These are phyloP conservation scores for Hylyphantes graminicola DNA, from an alignment of 1,140 invertebrate species.

Conservation along the genomic window DNA sequence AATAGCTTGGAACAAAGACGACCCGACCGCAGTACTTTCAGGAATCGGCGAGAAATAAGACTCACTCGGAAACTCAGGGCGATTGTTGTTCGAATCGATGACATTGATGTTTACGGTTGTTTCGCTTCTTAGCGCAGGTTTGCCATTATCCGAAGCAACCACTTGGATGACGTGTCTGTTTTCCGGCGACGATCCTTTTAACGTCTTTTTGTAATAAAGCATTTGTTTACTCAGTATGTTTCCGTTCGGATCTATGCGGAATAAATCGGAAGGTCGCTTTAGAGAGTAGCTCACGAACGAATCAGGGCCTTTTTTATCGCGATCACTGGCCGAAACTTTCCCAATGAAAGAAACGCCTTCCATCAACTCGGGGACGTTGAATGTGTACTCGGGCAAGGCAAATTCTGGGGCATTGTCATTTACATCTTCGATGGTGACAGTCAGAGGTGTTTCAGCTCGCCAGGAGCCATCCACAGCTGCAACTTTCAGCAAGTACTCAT, in stretches of 20 bases:
- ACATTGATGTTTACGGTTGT: slow-evolving; percentile 86
- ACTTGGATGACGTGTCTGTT: slow-evolving; percentile 88
- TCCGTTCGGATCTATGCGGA: slow-evolving; percentile 89
- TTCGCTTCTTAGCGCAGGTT: slow-evolving; percentile 88
- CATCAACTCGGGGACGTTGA: slow-evolving; percentile 89
- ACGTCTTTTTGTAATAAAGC: slow-evolving; percentile 72
- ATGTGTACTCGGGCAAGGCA: slow-evolving; percentile 85
- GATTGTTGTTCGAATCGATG: slow-evolving; percentile 89
- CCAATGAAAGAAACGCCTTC: slow-evolving; percentile 83
- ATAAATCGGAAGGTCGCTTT: slow-evolving; percentile 89
- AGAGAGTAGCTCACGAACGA: slow-evolving; percentile 92
- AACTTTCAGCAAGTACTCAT: slow-evolving; percentile 90
- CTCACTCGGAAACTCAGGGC: slow-evolving; percentile 80
- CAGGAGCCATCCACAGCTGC: slow-evolving; percentile 88
- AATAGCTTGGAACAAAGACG: slow-evolving; percentile 75
- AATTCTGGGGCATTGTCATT: slow-evolving; percentile 95
- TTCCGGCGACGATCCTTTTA: slow-evolving; percentile 81
- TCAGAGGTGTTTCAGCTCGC: slow-evolving; percentile 86
- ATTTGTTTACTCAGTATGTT: slow-evolving; percentile 87
- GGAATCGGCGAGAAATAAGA: slow-evolving; percentile 86
- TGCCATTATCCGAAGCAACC: slow-evolving; percentile 90
- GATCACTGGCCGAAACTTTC: slow-evolving; percentile 86
- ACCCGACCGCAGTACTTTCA: slow-evolving; percentile 77
- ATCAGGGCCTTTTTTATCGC: slow-evolving; percentile 93
- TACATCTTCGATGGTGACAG: slow-evolving; percentile 93